Evolutionary conservation across 2,797 vertebrate genomes (phyloP), one percentile per base, ranked within the genome.

Genomic region (Anguilla megastoma): DNA sequence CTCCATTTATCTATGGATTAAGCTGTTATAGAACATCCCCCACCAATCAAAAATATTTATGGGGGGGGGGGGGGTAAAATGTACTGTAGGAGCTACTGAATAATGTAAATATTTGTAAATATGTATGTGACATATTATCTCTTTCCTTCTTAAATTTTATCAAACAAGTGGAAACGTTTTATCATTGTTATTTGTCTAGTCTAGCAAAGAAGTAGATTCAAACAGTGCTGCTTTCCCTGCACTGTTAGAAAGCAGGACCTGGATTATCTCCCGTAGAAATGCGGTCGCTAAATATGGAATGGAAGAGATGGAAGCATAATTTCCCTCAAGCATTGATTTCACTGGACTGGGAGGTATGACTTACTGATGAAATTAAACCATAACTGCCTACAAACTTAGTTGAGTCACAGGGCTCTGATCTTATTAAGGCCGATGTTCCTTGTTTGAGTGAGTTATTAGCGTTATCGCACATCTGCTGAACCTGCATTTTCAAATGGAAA

Each of bases 321-420:
- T 60, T 18, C 30, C 84, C 30, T 30, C 54, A 41, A 63, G 33
- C n/a, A 41, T 63, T 85, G 33, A 24, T 41, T 60, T 24, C 56
- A 21, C 14, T 63, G 84, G n/a, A 58, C n/a, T 58, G 30, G 24
- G 52, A 79, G 41, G n/a, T 48, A 30, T 33, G 10, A 9, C 56
- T 60, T 24, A 10, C 54, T 33, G 60, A 85, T 85, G 33, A 60
- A 85, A 85, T 85, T 58, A 85, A 66, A 85, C 33, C 84, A 36
- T 85, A 60, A 58, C 83, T 10, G 50, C 14, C 52, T 85, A 56
- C 41, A n/a, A 63, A 21, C 41, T 8, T 27, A 24, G 58, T 21
- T 85, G 58, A 85, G 30, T 66, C 21, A 63, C 56, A 45, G 60
- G 60, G 58, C 36, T 41, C 14, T 63, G 33, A 45, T 85, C 33